A percentile compares a stretch with the other conserved stretches of the same genome.
Conservation (phyloP, 2,797 vertebrate species). For the Hephaestus fuliginosus region DNA sequence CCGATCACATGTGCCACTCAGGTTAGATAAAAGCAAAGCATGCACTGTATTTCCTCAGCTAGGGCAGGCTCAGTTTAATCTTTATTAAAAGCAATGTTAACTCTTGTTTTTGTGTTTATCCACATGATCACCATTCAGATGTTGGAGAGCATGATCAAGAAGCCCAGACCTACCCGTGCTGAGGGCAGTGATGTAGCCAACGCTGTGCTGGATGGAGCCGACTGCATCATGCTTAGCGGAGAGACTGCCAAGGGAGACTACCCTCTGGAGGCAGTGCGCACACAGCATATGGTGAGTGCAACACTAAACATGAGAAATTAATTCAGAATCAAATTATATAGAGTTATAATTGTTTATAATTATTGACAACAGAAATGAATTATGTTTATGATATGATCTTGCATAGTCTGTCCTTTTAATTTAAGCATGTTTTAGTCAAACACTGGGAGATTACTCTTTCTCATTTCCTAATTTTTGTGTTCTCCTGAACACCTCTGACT, state of each 20-base stretch:
- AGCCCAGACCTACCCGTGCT: slow-evolving; percentile 94
- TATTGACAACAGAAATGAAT: background rate
- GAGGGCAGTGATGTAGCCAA: slow-evolving; percentile 96
- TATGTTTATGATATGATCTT: background rate
- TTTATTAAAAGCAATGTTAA: background rate
- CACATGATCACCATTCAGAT: slow-evolving; percentile 83
- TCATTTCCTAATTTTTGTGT: slow-evolving; percentile 8
- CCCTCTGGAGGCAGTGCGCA: slow-evolving; percentile 96
- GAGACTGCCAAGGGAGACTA: slow-evolving; percentile 99
- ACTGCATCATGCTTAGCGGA: slow-evolving; percentile 98
- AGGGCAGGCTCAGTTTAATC: background rate
- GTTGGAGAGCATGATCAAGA: slow-evolving; percentile 99
- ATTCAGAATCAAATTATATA: background rate
- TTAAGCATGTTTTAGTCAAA: background rate
- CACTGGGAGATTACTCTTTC: slow-evolving; percentile 16
- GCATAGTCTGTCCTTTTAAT: slow-evolving; percentile 8
- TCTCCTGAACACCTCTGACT: slow-evolving; percentile 14
- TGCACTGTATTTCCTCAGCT: background rate
- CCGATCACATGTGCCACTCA: slow-evolving; percentile 98
- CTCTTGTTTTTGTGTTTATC: background rate
- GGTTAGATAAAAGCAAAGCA: slow-evolving; percentile 76
- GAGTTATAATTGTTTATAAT: background rate
- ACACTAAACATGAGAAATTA: background rate
- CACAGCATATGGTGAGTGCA: slow-evolving; percentile 93
- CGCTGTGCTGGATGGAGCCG: slow-evolving; percentile 91